Conservation (phyloP, 2,113 vertebrate species). For the Cynocephalus volans region DNA sequence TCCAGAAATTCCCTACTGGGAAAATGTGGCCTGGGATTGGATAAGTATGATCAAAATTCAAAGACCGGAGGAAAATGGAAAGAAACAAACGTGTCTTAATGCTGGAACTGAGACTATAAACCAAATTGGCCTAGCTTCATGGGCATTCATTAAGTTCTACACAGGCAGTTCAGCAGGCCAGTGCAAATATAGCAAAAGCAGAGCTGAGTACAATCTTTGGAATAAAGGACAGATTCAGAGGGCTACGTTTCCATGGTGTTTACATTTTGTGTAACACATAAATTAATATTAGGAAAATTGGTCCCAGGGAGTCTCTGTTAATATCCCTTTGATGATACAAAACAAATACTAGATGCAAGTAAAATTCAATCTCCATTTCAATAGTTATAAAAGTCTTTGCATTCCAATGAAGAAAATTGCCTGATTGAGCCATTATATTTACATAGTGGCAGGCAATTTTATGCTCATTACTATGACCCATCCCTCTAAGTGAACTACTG, state of each 20-base stretch:
- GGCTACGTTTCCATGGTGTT: not conserved
- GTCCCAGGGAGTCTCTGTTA: not conserved
- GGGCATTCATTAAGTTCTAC: not conserved
- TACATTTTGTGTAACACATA: not conserved
- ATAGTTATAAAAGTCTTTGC: not conserved
- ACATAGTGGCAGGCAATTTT: not conserved
- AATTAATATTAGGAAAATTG: constrained; percentile 8
- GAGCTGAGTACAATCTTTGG: not conserved
- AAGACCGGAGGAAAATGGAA: not conserved
- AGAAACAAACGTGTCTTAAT: not conserved
- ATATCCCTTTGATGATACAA: not conserved
- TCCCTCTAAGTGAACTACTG: not conserved
- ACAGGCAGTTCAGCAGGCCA: not conserved
- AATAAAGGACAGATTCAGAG: not conserved
- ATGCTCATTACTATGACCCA: not conserved
- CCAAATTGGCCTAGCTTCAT: not conserved
- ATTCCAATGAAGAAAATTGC: constrained; percentile 15
- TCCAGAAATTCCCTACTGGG: not conserved
- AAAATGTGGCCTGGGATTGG: not conserved
- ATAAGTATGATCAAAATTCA: not conserved
- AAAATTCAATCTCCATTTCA: constrained; percentile 34
- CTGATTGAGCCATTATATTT: not conserved
- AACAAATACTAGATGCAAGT: not conserved
- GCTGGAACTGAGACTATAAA: not conserved
- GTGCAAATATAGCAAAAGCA: not conserved